Base-by-base conservation (phyloP, 2,797 vertebrate species). In the Crocidura indochinensis region DNA sequence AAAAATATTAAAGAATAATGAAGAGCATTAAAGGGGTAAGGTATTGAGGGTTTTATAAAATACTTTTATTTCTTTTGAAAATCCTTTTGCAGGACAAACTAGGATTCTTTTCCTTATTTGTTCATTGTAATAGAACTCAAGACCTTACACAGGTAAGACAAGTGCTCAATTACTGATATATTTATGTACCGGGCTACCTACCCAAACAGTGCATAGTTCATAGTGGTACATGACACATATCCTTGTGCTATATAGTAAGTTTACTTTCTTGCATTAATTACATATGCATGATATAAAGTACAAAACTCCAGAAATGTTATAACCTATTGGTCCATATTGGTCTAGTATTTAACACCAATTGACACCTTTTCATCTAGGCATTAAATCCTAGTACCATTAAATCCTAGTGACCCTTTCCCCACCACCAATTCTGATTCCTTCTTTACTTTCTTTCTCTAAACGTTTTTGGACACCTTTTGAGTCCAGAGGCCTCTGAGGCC, bases 261-360 rank as follows among this genome's bases (percentile, higher is more conserved):
- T 91, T 90, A 91, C 62, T 20, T 71, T 92, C n/a, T 71, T 76
- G 2, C 77, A 20, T 83, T 82, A 87, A 76, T 77, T 71, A 72
- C 14, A 85, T 8, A 26, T 22, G 87, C 60, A 77, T 64, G 79
- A 85, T 72, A 29, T 56, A 51, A 76, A 77, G 8, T 68, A 91
- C 19, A 80, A 88, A 89, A 84, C 27, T n/a, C 9, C 1, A 90
- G 60, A 94, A 91, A 91, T 71, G 62, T 75, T 60, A 27, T 22
- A 73, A 88, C 14, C 38, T 82, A n/a, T n/a, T n/a, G n/a, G n/a
- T n/a, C 14, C 27, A 46, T 10, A 3, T 51, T 49, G 51, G 22
- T 67, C 46, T 51, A 46, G 22, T 76, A 65, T 72, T 76, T 73
- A 75, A 82, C 8, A 22, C 38, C 5, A 49, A 74, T 44, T 68